These are phyloP conservation scores for Desmophyllum pertusum DNA, from an alignment of 92 coral and sea anemone species.

Conservation along the genomic window DNA sequence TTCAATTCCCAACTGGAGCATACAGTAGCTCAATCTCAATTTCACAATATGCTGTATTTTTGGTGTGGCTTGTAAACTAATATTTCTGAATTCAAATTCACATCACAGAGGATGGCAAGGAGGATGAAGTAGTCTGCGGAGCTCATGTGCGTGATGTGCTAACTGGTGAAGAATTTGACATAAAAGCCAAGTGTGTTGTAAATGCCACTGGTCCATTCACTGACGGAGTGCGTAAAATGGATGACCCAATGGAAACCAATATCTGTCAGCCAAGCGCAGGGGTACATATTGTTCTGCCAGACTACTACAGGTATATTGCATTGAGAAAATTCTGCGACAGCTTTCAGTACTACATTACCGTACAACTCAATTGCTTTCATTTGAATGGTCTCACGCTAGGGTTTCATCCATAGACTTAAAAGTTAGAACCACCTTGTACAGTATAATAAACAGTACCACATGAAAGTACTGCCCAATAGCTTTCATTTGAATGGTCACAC, in stretches of 20 bases:
- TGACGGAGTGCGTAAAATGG: constrained; percentile 83
- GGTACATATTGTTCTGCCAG: constrained; percentile 90
- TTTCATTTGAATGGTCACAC: background rate
- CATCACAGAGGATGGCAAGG: constrained; percentile 57
- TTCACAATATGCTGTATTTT: background rate
- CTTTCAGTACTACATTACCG: background rate
- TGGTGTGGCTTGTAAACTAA: background rate
- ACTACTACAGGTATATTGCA: constrained; percentile 82
- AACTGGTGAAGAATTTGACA: constrained; percentile 90
- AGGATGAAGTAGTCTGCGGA: constrained; percentile 87
- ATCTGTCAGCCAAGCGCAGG: constrained; percentile 98
- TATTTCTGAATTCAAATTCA: background rate
- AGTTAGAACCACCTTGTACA: background rate
- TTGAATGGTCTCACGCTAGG: background rate
- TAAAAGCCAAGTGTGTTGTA: constrained; percentile 92
- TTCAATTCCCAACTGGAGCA: background rate
- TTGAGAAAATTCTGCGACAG: background rate
- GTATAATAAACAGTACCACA: background rate
- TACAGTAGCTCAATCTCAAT: background rate
- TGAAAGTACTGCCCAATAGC: background rate
- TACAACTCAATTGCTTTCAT: background rate
- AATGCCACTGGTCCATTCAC: constrained; percentile 99
- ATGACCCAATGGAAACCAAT: constrained; percentile 58
- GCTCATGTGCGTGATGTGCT: constrained; percentile 85
- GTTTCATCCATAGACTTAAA: background rate